Percentiles rank a stretch among this genome's conserved stretches.
Evolutionary conservation across 2,797 vertebrate species (phyloP).

Genomic region (Heteromormyrus szaboi): DNA sequence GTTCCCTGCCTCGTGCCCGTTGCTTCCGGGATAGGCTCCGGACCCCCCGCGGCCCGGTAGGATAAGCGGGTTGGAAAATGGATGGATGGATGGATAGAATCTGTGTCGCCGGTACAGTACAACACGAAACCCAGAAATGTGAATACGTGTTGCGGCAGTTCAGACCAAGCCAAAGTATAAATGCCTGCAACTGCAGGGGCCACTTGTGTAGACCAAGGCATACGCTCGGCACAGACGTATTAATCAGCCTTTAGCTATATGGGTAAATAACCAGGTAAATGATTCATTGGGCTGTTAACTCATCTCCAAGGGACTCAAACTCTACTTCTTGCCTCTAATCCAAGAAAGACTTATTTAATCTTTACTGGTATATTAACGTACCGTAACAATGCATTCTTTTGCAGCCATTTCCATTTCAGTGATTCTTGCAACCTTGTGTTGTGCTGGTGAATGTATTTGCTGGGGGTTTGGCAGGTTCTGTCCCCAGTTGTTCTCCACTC

Average conservation of each 20-base stretch:
- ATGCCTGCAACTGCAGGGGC: background rate
- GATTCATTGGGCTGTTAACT: background rate
- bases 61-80: too few species aligned
- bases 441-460: background rate
- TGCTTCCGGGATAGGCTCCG: too few species aligned
- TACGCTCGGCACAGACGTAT: background rate
- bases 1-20: too few species aligned
- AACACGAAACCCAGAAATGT: background rate
- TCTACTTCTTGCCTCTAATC: background rate
- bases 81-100: background rate
- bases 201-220: background rate
- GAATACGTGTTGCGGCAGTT: background rate
- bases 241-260: background rate
- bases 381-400: background rate
- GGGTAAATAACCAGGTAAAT: background rate
- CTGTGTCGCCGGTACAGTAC: background rate
- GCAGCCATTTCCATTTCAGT: background rate
- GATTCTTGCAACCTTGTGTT: background rate
- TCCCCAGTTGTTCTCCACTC: background rate
- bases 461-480: background rate
- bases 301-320: background rate
- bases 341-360: background rate
- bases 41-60: too few species aligned
- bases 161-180: background rate
- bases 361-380: background rate